Percentiles rank a stretch among this genome's conserved stretches.
Evolutionary conservation across 2,888 invertebrate genomes (phyloP).

Genomic region (Orthonychiurus folsomi): DNA sequence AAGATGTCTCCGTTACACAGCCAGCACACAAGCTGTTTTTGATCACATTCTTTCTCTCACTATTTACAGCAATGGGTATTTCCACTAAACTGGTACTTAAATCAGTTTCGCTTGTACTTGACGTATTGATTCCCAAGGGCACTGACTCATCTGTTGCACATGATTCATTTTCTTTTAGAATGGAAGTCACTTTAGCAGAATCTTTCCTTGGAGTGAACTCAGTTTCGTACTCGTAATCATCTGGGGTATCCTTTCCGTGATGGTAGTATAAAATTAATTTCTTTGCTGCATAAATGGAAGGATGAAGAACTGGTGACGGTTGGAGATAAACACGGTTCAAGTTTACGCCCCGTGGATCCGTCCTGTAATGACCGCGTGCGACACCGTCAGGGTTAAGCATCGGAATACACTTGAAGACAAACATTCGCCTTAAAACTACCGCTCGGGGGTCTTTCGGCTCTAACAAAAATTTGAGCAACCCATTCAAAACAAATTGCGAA

Average conservation of each 20-base stretch:
- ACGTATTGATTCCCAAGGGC: background rate
- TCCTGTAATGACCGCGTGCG: conserved; percentile 64
- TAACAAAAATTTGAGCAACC: conserved; percentile 69
- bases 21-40: background rate
- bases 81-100: background rate
- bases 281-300: conserved; percentile 76
- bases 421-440: conserved; percentile 58
- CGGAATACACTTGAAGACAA: conserved; percentile 83
- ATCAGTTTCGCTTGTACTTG: background rate
- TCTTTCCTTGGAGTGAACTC: conserved; percentile 6
- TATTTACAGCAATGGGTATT: background rate
- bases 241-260: conserved; percentile 31
- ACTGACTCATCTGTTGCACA: background rate
- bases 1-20: background rate
- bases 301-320: conserved; percentile 64
- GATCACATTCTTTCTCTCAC: background rate
- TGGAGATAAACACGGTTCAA: conserved; percentile 71
- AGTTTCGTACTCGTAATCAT: conserved; percentile 32
- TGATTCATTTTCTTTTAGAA: background rate
- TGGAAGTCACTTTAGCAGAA: conserved; percentile 3
- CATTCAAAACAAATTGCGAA: conserved; percentile 81
- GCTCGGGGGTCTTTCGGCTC: conserved; percentile 67
- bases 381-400: conserved; percentile 89
- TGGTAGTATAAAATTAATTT: conserved; percentile 50
- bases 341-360: conserved; percentile 79